phyloP scores from a whole-genome alignment of 1,140 invertebrate genomes.

The Mizuhopecten yessoensis region DNA sequence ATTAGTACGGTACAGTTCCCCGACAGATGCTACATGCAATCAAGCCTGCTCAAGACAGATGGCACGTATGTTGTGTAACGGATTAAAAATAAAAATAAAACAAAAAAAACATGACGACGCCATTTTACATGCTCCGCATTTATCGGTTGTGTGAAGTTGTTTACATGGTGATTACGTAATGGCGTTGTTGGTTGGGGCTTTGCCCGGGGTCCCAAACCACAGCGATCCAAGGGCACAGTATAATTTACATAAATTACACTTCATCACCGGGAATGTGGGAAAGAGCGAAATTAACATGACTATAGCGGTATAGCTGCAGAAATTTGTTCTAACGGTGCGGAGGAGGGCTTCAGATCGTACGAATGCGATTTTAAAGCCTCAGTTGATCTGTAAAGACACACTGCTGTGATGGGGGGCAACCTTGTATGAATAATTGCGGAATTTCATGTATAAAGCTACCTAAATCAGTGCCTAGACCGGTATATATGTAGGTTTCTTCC shows the following conservation, averaged over 20 bases:
- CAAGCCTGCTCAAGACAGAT: background rate
- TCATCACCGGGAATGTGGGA: background rate
- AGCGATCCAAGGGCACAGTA: background rate
- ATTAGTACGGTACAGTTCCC: background rate
- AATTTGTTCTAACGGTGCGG: no score
- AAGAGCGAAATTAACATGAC: background rate
- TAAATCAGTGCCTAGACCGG: no score
- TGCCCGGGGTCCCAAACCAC: background rate
- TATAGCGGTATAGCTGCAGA: background rate
- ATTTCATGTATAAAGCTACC: no score
- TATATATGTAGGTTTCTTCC: no score
- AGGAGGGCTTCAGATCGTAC: no score
- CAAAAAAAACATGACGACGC: background rate
- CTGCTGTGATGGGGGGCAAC: no score
- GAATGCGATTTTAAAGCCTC: no score
- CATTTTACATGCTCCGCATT: background rate
- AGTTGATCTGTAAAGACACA: no score
- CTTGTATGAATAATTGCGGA: no score
- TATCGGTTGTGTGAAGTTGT: background rate
- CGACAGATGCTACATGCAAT: background rate
- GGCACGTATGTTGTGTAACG: background rate
- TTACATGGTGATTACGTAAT: constrained; percentile 7
- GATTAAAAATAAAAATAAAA: background rate
- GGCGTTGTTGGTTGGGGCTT: background rate
- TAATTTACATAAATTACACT: constrained; percentile 12